Evolutionary conservation across 2,113 vertebrate species (phyloP).

Genomic region (Rousettus leschenaultii): DNA sequence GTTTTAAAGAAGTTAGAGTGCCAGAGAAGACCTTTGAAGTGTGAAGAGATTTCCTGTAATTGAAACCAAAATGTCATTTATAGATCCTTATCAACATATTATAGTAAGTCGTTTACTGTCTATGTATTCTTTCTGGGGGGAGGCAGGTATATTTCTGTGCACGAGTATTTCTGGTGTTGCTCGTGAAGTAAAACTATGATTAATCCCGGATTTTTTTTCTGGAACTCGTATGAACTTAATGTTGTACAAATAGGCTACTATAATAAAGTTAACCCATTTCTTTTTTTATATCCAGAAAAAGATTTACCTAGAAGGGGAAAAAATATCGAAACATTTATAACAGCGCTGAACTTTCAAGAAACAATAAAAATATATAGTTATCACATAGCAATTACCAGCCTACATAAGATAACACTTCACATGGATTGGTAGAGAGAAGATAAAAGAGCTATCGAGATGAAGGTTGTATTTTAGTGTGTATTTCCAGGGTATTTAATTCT

Average conservation of each 20-base stretch:
- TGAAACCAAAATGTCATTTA: constrained; percentile 86
- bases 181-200: not conserved
- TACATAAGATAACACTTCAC: constrained; percentile 25
- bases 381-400: constrained; percentile 50
- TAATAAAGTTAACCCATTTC: not conserved
- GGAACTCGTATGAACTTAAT: not conserved
- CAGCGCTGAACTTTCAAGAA: not conserved
- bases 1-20: constrained; percentile 55
- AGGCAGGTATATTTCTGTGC: not conserved
- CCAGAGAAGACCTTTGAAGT: constrained; percentile 61
- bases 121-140: not conserved
- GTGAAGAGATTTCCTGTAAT: constrained; percentile 55
- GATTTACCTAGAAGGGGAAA: not conserved
- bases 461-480: not conserved
- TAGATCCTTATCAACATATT: constrained; percentile 92
- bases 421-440: not conserved
- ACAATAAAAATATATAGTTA: constrained; percentile 54
- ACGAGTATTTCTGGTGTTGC: not conserved
- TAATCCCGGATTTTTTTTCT: not conserved
- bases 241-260: not conserved
- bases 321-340: not conserved
- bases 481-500: not conserved
- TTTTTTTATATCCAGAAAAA: not conserved
- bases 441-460: not conserved
- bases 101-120: constrained; percentile 87